These are phyloP conservation scores for Muntiacus reevesi DNA, from an alignment of 2,113 vertebrate genomes.

Conservation along the genomic window DNA sequence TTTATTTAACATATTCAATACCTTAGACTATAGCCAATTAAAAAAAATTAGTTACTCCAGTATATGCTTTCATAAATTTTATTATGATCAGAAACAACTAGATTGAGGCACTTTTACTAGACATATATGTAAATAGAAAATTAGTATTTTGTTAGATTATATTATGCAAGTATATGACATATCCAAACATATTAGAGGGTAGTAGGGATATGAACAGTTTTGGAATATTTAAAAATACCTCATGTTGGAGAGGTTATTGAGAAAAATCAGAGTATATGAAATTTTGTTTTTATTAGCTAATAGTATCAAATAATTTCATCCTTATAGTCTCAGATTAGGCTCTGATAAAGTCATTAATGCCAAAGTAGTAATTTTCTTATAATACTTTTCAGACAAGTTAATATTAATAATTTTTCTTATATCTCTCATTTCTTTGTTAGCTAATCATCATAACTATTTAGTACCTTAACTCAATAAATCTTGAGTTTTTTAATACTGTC, in stretches of 20 bases:
- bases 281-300: neutral
- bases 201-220: neutral
- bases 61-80: neutral
- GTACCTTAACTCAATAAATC: neutral
- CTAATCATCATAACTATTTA: neutral
- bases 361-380: neutral
- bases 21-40: neutral
- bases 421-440: neutral
- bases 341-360: neutral
- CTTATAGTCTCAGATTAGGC: neutral
- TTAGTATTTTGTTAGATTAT: neutral
- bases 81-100: neutral
- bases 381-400: neutral
- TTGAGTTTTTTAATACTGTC: neutral
- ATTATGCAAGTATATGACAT: neutral
- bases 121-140: neutral
- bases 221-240: neutral
- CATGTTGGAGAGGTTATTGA: neutral
- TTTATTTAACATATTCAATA: neutral
- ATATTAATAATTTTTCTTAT: neutral
- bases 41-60: neutral
- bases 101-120: neutral
- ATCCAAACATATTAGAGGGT: neutral
- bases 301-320: neutral
- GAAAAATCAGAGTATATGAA: neutral